Conservation (phyloP, 2,113 vertebrate genomes). For the Heterotilapia buettikoferi region DNA sequence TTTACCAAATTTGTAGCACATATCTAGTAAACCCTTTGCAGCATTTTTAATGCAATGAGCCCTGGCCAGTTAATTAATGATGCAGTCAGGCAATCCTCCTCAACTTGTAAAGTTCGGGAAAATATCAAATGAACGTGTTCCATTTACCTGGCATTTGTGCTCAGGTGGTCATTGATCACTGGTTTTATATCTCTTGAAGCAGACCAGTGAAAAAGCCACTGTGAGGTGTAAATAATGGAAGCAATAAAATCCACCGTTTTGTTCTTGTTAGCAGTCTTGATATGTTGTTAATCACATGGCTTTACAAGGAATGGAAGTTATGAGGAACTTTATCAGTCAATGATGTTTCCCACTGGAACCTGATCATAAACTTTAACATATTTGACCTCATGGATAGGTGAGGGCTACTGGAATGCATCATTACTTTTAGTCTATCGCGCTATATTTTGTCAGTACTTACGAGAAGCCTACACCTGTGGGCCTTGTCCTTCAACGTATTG, state of each 20-base stretch:
- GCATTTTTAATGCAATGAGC: background rate
- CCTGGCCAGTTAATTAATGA: constrained; percentile 24
- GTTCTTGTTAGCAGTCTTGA: constrained; percentile 3
- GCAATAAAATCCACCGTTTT: constrained; percentile 3
- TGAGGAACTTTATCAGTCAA: background rate
- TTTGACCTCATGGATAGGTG: constrained; percentile 1
- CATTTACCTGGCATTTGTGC: constrained; percentile 11
- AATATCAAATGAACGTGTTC: background rate
- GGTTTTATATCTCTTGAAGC: constrained; percentile 22
- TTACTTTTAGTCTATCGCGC: constrained; percentile 1
- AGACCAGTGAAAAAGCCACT: constrained; percentile 26
- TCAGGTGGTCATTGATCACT: constrained; percentile 14
- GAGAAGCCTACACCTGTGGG: background rate
- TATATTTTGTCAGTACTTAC: background rate
- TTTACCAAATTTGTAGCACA: background rate
- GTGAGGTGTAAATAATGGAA: background rate
- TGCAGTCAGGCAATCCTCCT: background rate
- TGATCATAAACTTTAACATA: constrained; percentile 2
- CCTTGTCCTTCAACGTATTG: background rate
- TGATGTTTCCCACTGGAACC: background rate
- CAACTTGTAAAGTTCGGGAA: constrained; percentile 1
- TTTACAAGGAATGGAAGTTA: background rate
- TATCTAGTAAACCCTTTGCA: background rate
- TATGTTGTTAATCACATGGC: constrained; percentile 4
- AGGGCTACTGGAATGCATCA: background rate